phyloP scores from a whole-genome alignment of 2,113 vertebrate species.

The Chitala chitala region DNA sequence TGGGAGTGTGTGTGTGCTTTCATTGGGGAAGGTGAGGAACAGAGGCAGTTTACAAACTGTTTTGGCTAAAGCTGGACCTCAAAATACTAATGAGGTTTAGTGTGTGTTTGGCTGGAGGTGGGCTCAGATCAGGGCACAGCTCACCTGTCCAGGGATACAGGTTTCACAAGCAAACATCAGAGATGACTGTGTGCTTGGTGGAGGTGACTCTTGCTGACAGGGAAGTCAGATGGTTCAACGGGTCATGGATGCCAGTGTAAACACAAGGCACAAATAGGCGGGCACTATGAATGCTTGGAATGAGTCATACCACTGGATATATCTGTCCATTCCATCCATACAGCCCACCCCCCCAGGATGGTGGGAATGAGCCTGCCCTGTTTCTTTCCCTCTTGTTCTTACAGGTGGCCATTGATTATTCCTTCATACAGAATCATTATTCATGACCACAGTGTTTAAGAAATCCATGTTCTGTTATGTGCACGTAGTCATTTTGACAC shows the following conservation, averaged over 20 bases:
- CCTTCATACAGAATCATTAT: neutral
- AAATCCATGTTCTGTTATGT: neutral
- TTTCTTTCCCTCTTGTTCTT: neutral
- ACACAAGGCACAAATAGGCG: conserved; percentile 70
- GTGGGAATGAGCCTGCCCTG: neutral
- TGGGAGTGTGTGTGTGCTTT: neutral
- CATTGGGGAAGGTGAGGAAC: neutral
- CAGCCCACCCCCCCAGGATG: too few relatives aligned
- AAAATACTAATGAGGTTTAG: neutral
- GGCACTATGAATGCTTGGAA: conserved; percentile 44
- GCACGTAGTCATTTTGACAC: too few relatives aligned
- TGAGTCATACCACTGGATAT: conserved; percentile 64
- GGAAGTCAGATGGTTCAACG: neutral
- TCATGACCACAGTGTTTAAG: neutral
- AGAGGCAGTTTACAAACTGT: too few relatives aligned
- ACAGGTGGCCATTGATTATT: neutral
- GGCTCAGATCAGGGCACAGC: too few relatives aligned
- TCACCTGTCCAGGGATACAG: too few relatives aligned
- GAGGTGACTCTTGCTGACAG: neutral
- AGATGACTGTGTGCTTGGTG: neutral
- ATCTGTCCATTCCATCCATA: conserved; percentile 44
- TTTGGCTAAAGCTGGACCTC: too few relatives aligned
- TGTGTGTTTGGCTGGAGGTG: neutral
- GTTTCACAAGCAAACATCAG: too few relatives aligned
- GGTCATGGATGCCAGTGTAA: conserved; percentile 50